Evolutionary conservation across 2,888 invertebrate genomes (phyloP), one percentile per base, ranked within the genome.

Genomic region (Nyleta sp.): DNA sequence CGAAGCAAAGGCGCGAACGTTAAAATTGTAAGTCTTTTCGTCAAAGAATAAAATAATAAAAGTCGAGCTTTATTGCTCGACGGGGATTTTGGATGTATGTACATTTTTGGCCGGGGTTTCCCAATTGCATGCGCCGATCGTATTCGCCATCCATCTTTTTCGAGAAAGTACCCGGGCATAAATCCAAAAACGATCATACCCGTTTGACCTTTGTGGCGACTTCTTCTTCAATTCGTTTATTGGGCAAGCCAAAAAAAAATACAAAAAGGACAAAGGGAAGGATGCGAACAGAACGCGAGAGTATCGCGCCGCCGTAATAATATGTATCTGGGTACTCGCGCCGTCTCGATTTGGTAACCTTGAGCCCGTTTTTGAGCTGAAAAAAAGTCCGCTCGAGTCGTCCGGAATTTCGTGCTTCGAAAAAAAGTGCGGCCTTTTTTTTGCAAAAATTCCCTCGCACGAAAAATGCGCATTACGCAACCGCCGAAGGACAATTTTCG

Each of bases 271-370:
- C 52, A 72, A 72, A 78, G 60, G 55, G 50, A 67, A 52, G 33
- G 52, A 67, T 67, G 70, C 64, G 65, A 71, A 71, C n/a, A 44
- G 72, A 57, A 18, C 24, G 35, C 28, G 38, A n/a, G n/a, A 71
- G 31, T 53, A 52, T 62, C 60, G 44, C 55, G 48, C 55, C 53
- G 71, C n/a, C 62, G 81, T 88, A 88, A 89, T 87, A 82, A 64
- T 86, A 88, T 89, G 88, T 88, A 88, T 86, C 85, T 88, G 86
- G 88, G 88, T 87, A 87, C 87, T 87, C 85, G 82, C 85, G 82
- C 84, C 82, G 84, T 78, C 83, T 85, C 83, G 83, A 81, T 84
- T 83, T 83, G 83, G 80, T 87, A 89, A 89, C 89, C 89, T 89
- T 89, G 89, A 84, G 84, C 86, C 65, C 86, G 76, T 86, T 87